Percentiles rank a stretch among this genome's conserved stretches.
These are phyloP conservation scores for Lineus longissimus DNA, from an alignment of 1,140 invertebrate genomes.

Conservation along the genomic window DNA sequence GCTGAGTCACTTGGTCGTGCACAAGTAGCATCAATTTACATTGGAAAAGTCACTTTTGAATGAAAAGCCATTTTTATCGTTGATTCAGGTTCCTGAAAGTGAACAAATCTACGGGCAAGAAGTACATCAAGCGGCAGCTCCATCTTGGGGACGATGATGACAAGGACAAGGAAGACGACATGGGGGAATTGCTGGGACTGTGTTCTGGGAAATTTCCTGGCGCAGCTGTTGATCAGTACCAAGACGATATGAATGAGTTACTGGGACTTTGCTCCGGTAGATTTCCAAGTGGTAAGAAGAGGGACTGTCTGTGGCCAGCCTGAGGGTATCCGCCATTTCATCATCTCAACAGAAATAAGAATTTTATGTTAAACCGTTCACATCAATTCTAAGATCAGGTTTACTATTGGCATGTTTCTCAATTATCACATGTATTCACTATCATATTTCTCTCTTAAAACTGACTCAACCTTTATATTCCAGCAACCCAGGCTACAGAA, in stretches of 20 bases:
- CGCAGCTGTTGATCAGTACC: conserved; percentile 2
- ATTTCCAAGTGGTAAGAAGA: conserved; percentile 41
- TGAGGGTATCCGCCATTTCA: too few species aligned
- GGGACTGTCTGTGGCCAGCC: too few species aligned
- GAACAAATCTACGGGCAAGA: neutral
- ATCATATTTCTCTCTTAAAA: too few species aligned
- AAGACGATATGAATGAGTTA: conserved; percentile 43
- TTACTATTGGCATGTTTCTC: neutral
- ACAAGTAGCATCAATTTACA: too few species aligned
- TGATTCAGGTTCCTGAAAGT: conserved; percentile 21
- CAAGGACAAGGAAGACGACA: conserved; percentile 24
- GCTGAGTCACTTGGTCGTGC: too few species aligned
- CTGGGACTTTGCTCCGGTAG: conserved; percentile 51
- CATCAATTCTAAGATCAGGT: neutral
- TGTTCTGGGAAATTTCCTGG: conserved; percentile 53
- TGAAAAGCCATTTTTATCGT: too few species aligned
- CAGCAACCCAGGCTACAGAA: too few species aligned
- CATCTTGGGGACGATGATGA: neutral
- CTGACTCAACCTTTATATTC: too few species aligned
- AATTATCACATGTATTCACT: too few species aligned
- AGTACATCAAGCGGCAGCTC: neutral
- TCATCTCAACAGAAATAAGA: neutral
- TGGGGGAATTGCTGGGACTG: conserved; percentile 47
- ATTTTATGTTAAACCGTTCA: neutral
- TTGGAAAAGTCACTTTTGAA: too few species aligned